Evolutionary conservation across 2,797 vertebrate genomes (phyloP), one percentile per base, ranked within the genome.

Genomic region (Parambassis ranga): DNA sequence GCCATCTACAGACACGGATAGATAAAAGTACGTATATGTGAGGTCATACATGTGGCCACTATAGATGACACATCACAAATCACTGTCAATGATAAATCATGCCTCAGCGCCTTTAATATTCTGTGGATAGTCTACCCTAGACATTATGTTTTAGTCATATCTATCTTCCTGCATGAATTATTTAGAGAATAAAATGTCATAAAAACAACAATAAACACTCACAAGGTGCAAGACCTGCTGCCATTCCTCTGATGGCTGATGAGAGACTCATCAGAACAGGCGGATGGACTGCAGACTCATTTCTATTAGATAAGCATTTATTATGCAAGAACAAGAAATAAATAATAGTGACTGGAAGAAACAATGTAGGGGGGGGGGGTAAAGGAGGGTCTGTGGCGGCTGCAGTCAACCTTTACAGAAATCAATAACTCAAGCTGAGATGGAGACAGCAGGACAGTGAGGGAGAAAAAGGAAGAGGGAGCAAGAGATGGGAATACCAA

Each of bases 371-470:
- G 16, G 36, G 46, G 31, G n/a, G n/a, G n/a, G n/a, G n/a, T n/a
- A n/a, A n/a, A n/a, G 36, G 50, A 16, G 36, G 46, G 31, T 33
- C 55, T 22, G 26, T 35, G 13, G 63, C 53, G 57, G 53, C 66
- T 3, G 48, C 64, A 73, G 58, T 76, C 81, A 85, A 88, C 86
- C 78, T 87, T 86, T 82, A 70, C 63, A 84, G 51, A 84, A 88
- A 89, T 90, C 89, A 65, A 87, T 90, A 88, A 66, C 76, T 82
- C 67, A 59, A 72, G 66, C 79, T 65, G 65, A 71, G 66, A 75
- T 68, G 55, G 72, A 87, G 82, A 85, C 77, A 77, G 83, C 59
- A 10, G 76, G 76, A 70, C 66, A 65, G 57, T 41, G 60, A 73
- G 41, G 52, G 66, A 66, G 32, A 48, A 65, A 51, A 55, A 16